Percentiles rank a stretch among this genome's conserved stretches.
phyloP scores from a whole-genome alignment of 2,797 vertebrate species.

The Rhabdophis nuchalis region DNA sequence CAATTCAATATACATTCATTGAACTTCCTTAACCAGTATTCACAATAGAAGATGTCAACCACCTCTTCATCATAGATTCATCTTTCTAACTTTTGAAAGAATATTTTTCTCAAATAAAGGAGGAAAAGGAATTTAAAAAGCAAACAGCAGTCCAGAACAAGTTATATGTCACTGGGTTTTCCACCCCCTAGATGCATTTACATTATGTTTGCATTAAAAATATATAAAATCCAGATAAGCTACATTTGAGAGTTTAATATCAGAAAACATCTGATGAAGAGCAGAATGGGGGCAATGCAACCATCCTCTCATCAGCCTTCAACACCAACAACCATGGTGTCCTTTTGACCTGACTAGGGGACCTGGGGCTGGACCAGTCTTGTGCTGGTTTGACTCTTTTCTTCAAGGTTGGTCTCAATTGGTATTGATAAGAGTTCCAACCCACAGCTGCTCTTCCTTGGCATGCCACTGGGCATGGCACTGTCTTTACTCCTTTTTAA shows the following conservation, averaged over 20 bases:
- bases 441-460: no score
- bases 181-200: neutral
- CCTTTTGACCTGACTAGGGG: neutral
- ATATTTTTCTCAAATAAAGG: neutral
- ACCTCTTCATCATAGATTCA: neutral
- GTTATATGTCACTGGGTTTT: neutral
- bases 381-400: no score
- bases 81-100: neutral
- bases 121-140: neutral
- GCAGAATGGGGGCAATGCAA: neutral
- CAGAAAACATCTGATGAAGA: neutral
- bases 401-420: no score
- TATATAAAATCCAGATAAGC: neutral
- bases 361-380: no score
- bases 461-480: no score
- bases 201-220: neutral
- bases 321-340: neutral
- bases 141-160: neutral
- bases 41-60: no score
- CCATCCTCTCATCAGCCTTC: neutral
- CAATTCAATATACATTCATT: neutral
- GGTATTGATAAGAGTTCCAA: no score
- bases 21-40: neutral
- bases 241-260: neutral
- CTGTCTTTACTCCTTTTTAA: no score